Base-by-base conservation (phyloP, 2,888 invertebrate species). In the Morpho achilles region DNA sequence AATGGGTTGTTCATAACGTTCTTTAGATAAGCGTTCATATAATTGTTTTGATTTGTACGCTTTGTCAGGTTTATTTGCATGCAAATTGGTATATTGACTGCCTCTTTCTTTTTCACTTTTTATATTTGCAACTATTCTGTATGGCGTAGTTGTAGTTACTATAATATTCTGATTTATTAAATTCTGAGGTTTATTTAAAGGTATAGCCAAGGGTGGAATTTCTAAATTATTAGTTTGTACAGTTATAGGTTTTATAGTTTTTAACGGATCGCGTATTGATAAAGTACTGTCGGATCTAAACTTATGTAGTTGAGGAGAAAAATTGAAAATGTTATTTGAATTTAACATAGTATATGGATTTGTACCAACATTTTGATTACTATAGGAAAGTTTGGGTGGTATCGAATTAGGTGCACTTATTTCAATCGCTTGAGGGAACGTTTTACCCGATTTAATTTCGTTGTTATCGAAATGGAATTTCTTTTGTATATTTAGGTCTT, bases 221-320 rank as follows among this genome's bases (percentile, higher is more conserved):
- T 82, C 81, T 7, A 73, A 66, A 1, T 76, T 76, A 66, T 89
- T 84, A 0, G 87, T 87, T 67, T 89, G 89, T 62, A 87, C 71
- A 42, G 79, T 82, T 42, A 79, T 71, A 0, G 84, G 70, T 8
- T 47, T 44, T 23, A 46, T 44, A 32, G 47, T n/a, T 52, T 50
- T 61, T 9, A 39, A 23, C 3, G 52, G 47, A 10, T 50, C 42
- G 39, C 53, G 40, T 54, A 10, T 50, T 32, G 49, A 7, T 8
- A 53, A 16, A 47, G 47, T 40, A 8, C 32, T 22, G n/a, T 60
- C 53, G 32, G 69, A 54, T 54, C 65, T 58, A 2, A 59, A 58
- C 59, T 61, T 68, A 51, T 63, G 64, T 23, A 53, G 39, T 50
- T 63, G 68, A n/a, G 63, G 59, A 8, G 40, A 41, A 39, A 64